phyloP scores from a whole-genome alignment of 2,797 vertebrate genomes.

The Smutsia gigantea region DNA sequence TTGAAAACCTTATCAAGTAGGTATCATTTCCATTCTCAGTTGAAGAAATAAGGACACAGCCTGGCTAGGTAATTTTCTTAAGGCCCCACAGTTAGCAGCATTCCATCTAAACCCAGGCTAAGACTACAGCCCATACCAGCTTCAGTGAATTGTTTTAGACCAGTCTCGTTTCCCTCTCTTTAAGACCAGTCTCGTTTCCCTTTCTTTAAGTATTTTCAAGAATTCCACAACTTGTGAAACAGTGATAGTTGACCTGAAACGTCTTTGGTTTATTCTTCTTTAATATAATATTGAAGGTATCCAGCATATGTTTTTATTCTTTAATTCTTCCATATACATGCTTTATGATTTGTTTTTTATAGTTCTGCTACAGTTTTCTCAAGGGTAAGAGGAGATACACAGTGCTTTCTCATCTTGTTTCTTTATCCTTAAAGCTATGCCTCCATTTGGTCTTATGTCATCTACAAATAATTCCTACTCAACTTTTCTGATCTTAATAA shows the following conservation, averaged over 20 bases:
- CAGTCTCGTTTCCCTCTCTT: not conserved
- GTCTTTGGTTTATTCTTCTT: not conserved
- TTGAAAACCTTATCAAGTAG: conserved; percentile 46
- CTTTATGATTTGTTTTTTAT: not conserved
- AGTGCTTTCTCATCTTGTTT: not conserved
- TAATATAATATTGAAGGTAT: not conserved
- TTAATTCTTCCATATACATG: not conserved
- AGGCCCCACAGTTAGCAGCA: not conserved
- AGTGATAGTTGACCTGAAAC: not conserved
- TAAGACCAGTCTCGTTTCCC: not conserved
- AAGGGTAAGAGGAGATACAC: not conserved
- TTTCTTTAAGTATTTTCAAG: not conserved
- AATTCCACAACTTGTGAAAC: not conserved
- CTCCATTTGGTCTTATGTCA: not conserved
- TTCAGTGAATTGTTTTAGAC: not conserved
- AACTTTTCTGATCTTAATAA: not conserved
- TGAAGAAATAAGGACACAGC: conserved; percentile 46
- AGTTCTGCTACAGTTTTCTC: not conserved
- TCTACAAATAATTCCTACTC: not conserved
- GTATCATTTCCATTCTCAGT: conserved; percentile 67
- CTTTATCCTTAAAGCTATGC: not conserved
- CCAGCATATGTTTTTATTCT: not conserved
- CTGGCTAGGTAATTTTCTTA: conserved; percentile 47
- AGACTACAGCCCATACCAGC: not conserved
- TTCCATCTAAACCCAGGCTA: not conserved